Base-by-base conservation (phyloP, 2,797 vertebrate genomes). In the Choloepus didactylus region DNA sequence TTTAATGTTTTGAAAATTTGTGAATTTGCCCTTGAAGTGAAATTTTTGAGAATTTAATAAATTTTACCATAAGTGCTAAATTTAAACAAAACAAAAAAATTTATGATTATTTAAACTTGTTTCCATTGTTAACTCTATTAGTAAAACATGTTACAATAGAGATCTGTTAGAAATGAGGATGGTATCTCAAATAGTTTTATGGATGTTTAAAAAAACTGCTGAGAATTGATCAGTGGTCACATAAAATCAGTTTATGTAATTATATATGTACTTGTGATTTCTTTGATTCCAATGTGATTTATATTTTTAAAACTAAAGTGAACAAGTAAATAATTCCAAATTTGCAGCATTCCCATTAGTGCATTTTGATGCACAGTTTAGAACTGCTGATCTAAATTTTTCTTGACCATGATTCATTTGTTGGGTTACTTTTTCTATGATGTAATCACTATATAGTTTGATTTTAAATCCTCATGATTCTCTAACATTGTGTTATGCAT, bases 231-330 rank as follows among this genome's bases (percentile, higher is more conserved):
- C 27, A 86, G 1, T 81, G 41, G 31, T 41, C 11, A 60, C 46
- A 87, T 8, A 46, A 27, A 91, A 62, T 96, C 35, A 76, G 83
- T 84, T 4, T 87, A 5, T 89, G 2, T 94, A 81, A 88, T 27
- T 77, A 79, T 16, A 75, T 79, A 54, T 85, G 3, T 69, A 82
- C n/a, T 59, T 93, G 4, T 87, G 66, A 84, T 59, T 82, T 62
- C 87, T 82, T 88, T 90, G 23, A 86, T 62, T 56, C 19, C 15
- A 60, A 0, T 95, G 38, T 76, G 3, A 46, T 44, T 93, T 94
- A 75, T 93, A 86, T 86, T 91, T 91, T 94, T 80, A 44, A 91
- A 94, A 86, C 15, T 82, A 21, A 49, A 8, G 9, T 70, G 46
- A 66, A 56, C 64, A 91, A 83, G n/a, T 86, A 84, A 90, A 69